Base-by-base conservation (phyloP, 2,888 invertebrate genomes). In the Hirtodrosophila confusa region DNA sequence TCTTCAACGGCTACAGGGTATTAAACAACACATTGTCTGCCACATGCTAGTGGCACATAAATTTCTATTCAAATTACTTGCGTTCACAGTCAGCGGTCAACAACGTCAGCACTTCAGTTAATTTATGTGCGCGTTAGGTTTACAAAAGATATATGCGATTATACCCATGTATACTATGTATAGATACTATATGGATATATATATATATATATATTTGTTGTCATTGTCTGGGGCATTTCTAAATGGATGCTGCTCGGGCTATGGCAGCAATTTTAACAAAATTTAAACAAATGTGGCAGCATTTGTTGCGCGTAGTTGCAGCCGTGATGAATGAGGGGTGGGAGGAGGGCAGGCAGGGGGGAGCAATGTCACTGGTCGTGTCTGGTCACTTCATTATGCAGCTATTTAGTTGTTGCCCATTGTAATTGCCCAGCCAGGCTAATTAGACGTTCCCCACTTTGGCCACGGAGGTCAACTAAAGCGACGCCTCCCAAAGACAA, bases 21-120 rank as follows among this genome's bases (percentile, higher is more conserved):
- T 31, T 27, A 58, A 56, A n/a, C 33, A 40, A 49, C 29, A 45
- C 27, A 44, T 43, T 50, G 48, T 37, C 43, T 27, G 37, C 31
- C 49, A 54, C 33, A 44, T 41, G 44, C 55, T 40, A 56, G 57
- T 61, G 69, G 55, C 75, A 77, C 79, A 84, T 87, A 77, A 84
- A 84, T 84, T 86, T 79, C 68, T 69, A 71, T 77, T 71, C 79
- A 73, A 82, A 84, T 84, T 84, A 86, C 74, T 78, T 75, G 73
- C 56, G 56, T 57, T 71, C 67, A 11, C 47, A 84, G 72, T 77
- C 63, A 68, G 71, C 74, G 62, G 61, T 61, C 69, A 66, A 56
- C 56, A 50, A 31, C 55, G 60, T 58, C 67, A 58, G 60, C 63
- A 70, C 53, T 67, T 62, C 47, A 29, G 51, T 56, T 71, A 73